phyloP scores from a whole-genome alignment of 1,140 invertebrate genomes.

The Drosophila lowei region DNA sequence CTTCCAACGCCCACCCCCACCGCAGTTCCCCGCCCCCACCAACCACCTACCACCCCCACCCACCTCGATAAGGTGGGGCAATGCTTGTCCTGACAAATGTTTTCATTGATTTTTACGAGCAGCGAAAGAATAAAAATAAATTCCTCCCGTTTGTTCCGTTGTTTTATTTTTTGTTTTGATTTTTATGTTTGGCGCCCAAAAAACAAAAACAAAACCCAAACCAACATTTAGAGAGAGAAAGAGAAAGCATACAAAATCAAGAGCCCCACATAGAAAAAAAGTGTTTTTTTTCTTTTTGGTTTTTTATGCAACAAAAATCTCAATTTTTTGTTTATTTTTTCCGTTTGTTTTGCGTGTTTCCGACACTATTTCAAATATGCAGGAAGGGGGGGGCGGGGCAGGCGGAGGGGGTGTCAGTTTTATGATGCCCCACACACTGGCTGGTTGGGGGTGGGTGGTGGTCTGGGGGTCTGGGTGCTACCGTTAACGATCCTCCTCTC shows the following conservation, averaged over 20 bases:
- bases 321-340: constrained; percentile 26
- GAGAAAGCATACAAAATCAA: constrained; percentile 3
- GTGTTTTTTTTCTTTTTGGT: too few relatives aligned
- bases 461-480: too few relatives aligned
- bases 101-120: constrained; percentile 80
- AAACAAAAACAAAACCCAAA: constrained; percentile 8
- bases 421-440: constrained; percentile 37
- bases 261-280: too few relatives aligned
- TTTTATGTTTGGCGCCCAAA: constrained; percentile 8
- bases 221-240: not conserved
- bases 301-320: constrained; percentile 27
- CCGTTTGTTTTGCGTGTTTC: constrained; percentile 36
- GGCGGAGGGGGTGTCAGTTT: constrained; percentile 30
- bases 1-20: constrained; percentile 9
- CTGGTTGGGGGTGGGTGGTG: too few relatives aligned
- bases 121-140: constrained; percentile 73
- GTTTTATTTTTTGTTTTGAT: constrained; percentile 27
- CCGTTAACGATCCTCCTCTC: constrained; percentile 8
- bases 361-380: constrained; percentile 13
- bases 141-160: constrained; percentile 42
- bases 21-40: not conserved
- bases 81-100: constrained; percentile 54
- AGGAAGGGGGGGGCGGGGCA: not conserved
- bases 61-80: constrained; percentile 20
- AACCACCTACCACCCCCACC: not conserved